Evolutionary conservation across 2,797 vertebrate genomes (phyloP).

Genomic region (Lepus oiostolus): DNA sequence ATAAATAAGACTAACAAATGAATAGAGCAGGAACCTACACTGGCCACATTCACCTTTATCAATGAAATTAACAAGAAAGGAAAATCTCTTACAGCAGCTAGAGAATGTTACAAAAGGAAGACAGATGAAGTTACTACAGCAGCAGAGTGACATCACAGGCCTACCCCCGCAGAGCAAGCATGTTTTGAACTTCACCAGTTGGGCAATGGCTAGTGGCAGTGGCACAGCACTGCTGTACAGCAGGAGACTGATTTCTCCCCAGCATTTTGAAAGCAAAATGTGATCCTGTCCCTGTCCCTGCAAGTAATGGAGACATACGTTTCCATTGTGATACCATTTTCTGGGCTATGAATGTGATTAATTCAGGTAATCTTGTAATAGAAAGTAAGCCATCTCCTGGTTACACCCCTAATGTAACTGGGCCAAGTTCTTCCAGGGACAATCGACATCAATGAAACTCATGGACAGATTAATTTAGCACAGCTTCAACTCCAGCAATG

Average conservation of each 20-base stretch:
- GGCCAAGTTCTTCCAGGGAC: conserved; percentile 94
- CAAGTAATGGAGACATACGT: conserved; percentile 95
- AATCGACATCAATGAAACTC: conserved; percentile 93
- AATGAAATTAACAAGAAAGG: conserved; percentile 99
- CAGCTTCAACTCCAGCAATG: conserved; percentile 99
- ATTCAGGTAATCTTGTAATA: conserved; percentile 97
- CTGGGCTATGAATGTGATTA: conserved; percentile 99
- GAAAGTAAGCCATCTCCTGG: conserved; percentile 95
- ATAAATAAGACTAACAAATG: conserved; percentile 97
- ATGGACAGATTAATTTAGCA: conserved; percentile 97
- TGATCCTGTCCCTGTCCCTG: conserved; percentile 94
- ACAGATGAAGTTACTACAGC: conserved; percentile 94
- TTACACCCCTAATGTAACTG: conserved; percentile 94
- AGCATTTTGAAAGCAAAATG: conserved; percentile 96
- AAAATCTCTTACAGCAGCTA: conserved; percentile 97
- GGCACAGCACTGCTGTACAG: conserved; percentile 98
- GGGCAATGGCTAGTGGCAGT: conserved; percentile 97
- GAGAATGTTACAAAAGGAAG: conserved; percentile 98
- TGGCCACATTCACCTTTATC: conserved; percentile 99
- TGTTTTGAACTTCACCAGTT: conserved; percentile 98
- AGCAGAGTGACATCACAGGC: conserved; percentile 96
- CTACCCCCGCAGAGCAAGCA: conserved; percentile 97
- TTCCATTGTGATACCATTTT: conserved; percentile 99
- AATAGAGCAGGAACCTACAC: conserved; percentile 99
- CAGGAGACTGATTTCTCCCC: conserved; percentile 98